phyloP scores from a whole-genome alignment of 2,888 invertebrate genomes.

The Molanna angustata region DNA sequence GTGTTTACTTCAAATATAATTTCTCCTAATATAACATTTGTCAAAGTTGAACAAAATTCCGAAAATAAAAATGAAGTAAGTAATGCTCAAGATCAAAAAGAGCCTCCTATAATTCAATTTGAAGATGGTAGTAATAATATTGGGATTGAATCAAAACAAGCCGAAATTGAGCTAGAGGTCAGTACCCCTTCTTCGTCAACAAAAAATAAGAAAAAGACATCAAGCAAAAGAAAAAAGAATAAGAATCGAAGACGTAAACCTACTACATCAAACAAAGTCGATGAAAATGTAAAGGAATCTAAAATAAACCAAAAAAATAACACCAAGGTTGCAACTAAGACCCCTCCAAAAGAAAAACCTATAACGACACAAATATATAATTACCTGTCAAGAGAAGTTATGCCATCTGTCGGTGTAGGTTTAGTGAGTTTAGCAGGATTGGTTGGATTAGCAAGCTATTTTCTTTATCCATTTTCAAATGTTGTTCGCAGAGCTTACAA shows the following conservation, averaged over 20 bases:
- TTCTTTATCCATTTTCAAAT: slow-evolving; percentile 70
- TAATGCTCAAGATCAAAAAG: neutral
- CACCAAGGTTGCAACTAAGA: slow-evolving; percentile 47
- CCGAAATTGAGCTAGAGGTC: slow-evolving; percentile 52
- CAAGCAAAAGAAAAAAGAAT: slow-evolving; percentile 51
- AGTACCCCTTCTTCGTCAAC: slow-evolving; percentile 50
- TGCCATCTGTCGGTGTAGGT: slow-evolving; percentile 78
- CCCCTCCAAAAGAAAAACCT: slow-evolving; percentile 56
- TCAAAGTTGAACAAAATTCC: slow-evolving; percentile 30
- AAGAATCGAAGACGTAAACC: slow-evolving; percentile 62
- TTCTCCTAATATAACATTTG: slow-evolving; percentile 25
- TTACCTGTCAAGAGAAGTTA: slow-evolving; percentile 73
- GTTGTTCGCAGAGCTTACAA: slow-evolving; percentile 66
- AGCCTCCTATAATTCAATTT: neutral
- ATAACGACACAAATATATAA: slow-evolving; percentile 73
- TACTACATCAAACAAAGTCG: slow-evolving; percentile 39
- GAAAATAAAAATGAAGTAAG: slow-evolving; percentile 17
- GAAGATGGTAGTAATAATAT: slow-evolving; percentile 41
- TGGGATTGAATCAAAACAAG: slow-evolving; percentile 46
- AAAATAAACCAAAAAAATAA: slow-evolving; percentile 55
- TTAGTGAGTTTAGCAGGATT: slow-evolving; percentile 70
- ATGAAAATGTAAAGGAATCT: slow-evolving; percentile 34
- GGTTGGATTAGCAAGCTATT: slow-evolving; percentile 73
- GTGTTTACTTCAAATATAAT: slow-evolving; percentile 13
- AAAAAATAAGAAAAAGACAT: slow-evolving; percentile 50